Evolutionary conservation across 92 coral and sea anemone genomes (phyloP).

Genomic region (Desmophyllum pertusum): DNA sequence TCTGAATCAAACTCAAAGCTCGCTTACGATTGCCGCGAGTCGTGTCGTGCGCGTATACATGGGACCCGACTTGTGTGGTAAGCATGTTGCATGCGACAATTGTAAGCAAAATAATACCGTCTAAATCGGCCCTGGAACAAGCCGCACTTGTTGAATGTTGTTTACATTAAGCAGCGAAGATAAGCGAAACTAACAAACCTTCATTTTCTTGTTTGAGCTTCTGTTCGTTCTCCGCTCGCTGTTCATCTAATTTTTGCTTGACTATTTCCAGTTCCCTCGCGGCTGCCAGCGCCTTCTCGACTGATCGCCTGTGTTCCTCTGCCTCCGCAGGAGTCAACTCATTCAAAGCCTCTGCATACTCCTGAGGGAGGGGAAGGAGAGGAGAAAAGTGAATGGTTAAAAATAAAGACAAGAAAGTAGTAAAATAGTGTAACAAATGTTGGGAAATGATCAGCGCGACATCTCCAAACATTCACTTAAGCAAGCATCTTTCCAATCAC

Average conservation of each 20-base stretch:
- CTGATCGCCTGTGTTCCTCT: constrained; percentile 95
- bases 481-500: too few relatives aligned
- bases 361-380: constrained; percentile 55
- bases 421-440: too few relatives aligned
- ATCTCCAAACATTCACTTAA: not conserved
- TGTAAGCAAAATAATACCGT: too few relatives aligned
- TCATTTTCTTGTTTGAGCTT: constrained; percentile 82
- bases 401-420: not conserved
- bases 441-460: not conserved
- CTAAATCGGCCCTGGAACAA: too few relatives aligned
- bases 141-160: not conserved
- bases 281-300: constrained; percentile 95
- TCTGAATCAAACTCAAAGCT: too few relatives aligned
- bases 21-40: too few relatives aligned
- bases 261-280: constrained; percentile 97
- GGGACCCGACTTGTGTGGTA: too few relatives aligned
- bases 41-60: too few relatives aligned
- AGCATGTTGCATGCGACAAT: too few relatives aligned
- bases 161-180: not conserved
- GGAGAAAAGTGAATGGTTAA: not conserved
- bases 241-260: constrained; percentile 91
- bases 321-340: constrained; percentile 98
- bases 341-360: constrained; percentile 92
- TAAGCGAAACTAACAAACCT: constrained; percentile 50
- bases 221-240: constrained; percentile 78